Evolutionary conservation across 2,888 invertebrate genomes (phyloP), one percentile per base, ranked within the genome.

Genomic region (Imbricaverruca yamaguchii): DNA sequence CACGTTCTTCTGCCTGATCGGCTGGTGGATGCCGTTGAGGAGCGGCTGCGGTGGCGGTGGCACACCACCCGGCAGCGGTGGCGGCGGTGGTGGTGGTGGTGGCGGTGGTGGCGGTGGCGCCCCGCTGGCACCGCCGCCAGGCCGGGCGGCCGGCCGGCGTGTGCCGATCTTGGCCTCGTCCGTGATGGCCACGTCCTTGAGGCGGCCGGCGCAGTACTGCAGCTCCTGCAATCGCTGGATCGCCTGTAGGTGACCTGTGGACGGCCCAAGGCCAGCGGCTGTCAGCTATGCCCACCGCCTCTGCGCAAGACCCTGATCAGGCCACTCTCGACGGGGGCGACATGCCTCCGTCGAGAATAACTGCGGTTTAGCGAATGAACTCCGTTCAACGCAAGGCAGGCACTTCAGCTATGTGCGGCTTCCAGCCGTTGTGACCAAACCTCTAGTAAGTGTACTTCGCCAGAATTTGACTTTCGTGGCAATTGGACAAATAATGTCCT

Each of bases 161-260:
- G 39, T 21, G 39, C 39, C 53, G 55, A 74, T 55, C 21, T 55
- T 25, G 78, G 74, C 74, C 74, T 74, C 55, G 21, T 74, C 74
- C 0, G 74, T 55, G 74, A 53, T 74, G 55, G 74, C 69, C n/a
- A 53, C 74, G 18, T 74, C 74, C 21, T 74, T 74, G 21, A 74
- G 55, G 74, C 74, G 53, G 18, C 74, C 55, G 21, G 74, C 7
- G 55, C 53, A n/a, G 74, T 74, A 61, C 65, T 83, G 80, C n/a
- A 80, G 78, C 55, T 81, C 82, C 56, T 90, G 89, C 81, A 92
- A 91, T 57, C 93, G 89, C 88, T 95, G 94, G 82, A 92, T 91
- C 3, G 95, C 93, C 88, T 96, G 95, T 86, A 94, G 92, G 86
- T 95, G 95, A 82, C 92, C 91, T 0, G 94, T 92, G 25, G 25